Evolutionary conservation across 53 echinoderm and acorn worm species (phyloP), one percentile per base, ranked within the genome.

Genomic region (Henricia sp.): DNA sequence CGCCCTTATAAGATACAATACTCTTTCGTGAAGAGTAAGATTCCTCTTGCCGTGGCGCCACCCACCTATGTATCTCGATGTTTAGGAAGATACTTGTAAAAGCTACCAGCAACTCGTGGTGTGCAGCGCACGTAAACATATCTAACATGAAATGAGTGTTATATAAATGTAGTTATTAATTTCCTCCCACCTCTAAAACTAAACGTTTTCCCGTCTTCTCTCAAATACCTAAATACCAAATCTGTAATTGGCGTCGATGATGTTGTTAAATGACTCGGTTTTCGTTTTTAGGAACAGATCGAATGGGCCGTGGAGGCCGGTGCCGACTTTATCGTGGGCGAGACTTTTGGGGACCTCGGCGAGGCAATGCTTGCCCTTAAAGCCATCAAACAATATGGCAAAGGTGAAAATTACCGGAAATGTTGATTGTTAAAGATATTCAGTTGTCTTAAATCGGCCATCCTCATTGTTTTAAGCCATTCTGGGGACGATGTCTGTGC

Each of bases 241-340:
- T n/a, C n/a, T 6, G 1, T 44, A 13, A 44, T 54, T 54, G 13
- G 12, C 35, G n/a, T n/a, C n/a, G n/a, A n/a, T n/a, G n/a, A n/a
- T n/a, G n/a, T n/a, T n/a, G n/a, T n/a, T n/a, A n/a, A n/a, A n/a
- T n/a, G n/a, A n/a, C 12, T 30, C 62, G 52, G 9, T 83, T 37
- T 38, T 12, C 36, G 8, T 20, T 66, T 58, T 23, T 50, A 94
- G 94, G 97, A 94, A 36, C 97, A 97, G 76, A 74, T 94, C 0
- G 89, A 94, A 62, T 97, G 97, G 97, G 90, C 90, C 0, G 88
- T 92, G 25, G 97, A 97, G 4, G 75, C 85, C 4, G 90, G 89
- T 16, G 97, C 90, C 6, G 97, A 97, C 50, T 97, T 83, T 33
- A 97, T 97, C 33, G 88, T 97, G 12, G 94, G 66, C 19, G 97